Evolutionary conservation across 2,888 invertebrate genomes (phyloP).

Genomic region (Leptinotarsa peninsularis): DNA sequence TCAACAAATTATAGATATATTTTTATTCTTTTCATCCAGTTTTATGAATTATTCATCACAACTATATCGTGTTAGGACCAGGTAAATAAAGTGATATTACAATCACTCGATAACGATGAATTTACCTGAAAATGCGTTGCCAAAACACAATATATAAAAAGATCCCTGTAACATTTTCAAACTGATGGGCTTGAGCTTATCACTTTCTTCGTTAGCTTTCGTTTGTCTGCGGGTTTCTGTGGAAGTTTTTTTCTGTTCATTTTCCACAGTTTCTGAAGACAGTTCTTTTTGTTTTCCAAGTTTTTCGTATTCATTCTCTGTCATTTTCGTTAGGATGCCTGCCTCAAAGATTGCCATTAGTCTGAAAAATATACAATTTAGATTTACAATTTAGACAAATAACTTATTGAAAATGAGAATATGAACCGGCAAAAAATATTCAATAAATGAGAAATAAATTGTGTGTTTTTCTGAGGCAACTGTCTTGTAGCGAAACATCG

Average conservation of each 20-base stretch:
- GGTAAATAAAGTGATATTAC: too few relatives aligned
- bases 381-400: too few relatives aligned
- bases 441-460: too few relatives aligned
- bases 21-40: too few relatives aligned
- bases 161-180: constrained; percentile 80
- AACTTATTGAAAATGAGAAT: too few relatives aligned
- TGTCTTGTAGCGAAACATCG: too few relatives aligned
- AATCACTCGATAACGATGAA: background rate
- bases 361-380: constrained; percentile 61
- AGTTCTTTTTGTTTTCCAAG: constrained; percentile 71
- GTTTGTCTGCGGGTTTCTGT: constrained; percentile 54
- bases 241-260: constrained; percentile 49
- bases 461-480: too few relatives aligned
- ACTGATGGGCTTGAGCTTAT: constrained; percentile 74
- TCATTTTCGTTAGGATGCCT: constrained; percentile 82
- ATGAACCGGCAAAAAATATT: too few relatives aligned
- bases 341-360: constrained; percentile 81
- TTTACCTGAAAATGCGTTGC: constrained; percentile 73
- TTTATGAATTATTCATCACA: too few relatives aligned
- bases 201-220: constrained; percentile 59
- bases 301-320: constrained; percentile 79
- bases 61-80: too few relatives aligned
- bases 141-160: constrained; percentile 77
- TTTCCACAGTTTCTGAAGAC: constrained; percentile 62
- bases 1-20: too few relatives aligned